These are phyloP conservation scores for Aleiodes alternator DNA, from an alignment of 2,888 invertebrate species.

Conservation along the genomic window DNA sequence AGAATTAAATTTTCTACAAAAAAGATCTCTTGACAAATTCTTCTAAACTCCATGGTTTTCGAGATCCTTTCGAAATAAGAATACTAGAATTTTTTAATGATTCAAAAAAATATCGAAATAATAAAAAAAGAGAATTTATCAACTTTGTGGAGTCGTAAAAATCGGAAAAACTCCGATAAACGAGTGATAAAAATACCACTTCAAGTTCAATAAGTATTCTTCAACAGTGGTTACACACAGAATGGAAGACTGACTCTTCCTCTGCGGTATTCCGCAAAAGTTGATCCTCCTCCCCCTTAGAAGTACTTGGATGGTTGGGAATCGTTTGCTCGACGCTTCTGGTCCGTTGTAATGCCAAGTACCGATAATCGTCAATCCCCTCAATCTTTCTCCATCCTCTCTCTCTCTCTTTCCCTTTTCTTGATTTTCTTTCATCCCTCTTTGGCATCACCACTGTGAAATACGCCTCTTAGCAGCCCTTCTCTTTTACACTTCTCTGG, in stretches of 20 bases:
- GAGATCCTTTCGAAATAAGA: too few species aligned
- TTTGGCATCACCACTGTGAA: slow-evolving; percentile 45
- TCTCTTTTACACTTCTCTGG: slow-evolving; percentile 44
- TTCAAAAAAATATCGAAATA: not conserved
- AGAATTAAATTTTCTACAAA: too few species aligned
- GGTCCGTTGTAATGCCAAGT: slow-evolving; percentile 68
- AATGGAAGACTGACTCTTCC: slow-evolving; percentile 39
- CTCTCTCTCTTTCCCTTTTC: slow-evolving; percentile 50
- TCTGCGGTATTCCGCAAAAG: slow-evolving; percentile 27
- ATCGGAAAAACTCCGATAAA: slow-evolving; percentile 35
- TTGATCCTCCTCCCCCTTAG: slow-evolving; percentile 41
- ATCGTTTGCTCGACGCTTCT: slow-evolving; percentile 69
- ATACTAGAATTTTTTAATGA: too few species aligned
- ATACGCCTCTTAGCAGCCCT: slow-evolving; percentile 25
- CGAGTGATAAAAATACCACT: slow-evolving; percentile 69
- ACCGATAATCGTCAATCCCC: slow-evolving; percentile 70
- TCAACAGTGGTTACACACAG: slow-evolving; percentile 57
- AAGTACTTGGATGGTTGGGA: slow-evolving; percentile 63
- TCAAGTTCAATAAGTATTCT: slow-evolving; percentile 74
- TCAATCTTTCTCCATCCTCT: slow-evolving; percentile 45
- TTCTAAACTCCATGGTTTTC: too few species aligned
- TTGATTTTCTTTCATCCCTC: slow-evolving; percentile 51
- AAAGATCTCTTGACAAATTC: too few species aligned
- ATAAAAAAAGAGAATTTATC: not conserved
- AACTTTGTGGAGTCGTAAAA: too few species aligned